These are phyloP conservation scores for Zenarchopterus dispar DNA, from an alignment of 2,797 vertebrate genomes.

Conservation along the genomic window DNA sequence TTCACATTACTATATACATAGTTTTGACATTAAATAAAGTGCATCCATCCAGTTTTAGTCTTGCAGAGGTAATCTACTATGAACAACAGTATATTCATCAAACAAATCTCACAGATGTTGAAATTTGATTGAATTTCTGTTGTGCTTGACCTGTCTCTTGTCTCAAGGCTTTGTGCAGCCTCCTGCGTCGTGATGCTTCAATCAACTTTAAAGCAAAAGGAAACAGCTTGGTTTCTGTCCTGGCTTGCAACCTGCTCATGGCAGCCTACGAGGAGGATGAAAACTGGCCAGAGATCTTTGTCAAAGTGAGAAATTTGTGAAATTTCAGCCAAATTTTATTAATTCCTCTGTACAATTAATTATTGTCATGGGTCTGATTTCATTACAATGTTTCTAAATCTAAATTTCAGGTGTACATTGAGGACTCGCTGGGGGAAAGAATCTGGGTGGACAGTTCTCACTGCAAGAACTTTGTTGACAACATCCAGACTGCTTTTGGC, in stretches of 20 bases:
- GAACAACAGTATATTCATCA: not conserved
- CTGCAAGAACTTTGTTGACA: slow-evolving; percentile 97
- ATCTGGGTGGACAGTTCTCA: slow-evolving; percentile 99
- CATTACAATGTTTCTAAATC: not conserved
- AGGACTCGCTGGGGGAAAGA: slow-evolving; percentile 95
- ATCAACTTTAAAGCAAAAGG: slow-evolving; percentile 99
- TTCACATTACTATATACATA: not conserved
- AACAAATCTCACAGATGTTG: not conserved
- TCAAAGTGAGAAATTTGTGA: slow-evolving; percentile 84
- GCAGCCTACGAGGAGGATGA: slow-evolving; percentile 98
- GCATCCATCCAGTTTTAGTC: not conserved
- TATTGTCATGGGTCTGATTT: not conserved
- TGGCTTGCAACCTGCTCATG: slow-evolving; percentile 97
- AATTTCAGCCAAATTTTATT: not conserved
- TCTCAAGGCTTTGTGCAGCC: slow-evolving; percentile 92
- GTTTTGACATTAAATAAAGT: not conserved
- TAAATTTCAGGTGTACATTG: slow-evolving; percentile 92
- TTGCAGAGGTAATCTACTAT: not conserved
- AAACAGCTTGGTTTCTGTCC: slow-evolving; percentile 94
- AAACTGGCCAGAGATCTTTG: slow-evolving; percentile 99
- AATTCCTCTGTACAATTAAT: not conserved
- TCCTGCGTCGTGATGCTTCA: slow-evolving; percentile 93
- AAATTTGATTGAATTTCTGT: not conserved
- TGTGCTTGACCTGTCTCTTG: not conserved
- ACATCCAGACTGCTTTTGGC: slow-evolving; percentile 96